A percentile compares a stretch with the other conserved stretches of the same genome.
Conservation (phyloP, 2,113 vertebrate genomes). For the Megalops atlanticus region DNA sequence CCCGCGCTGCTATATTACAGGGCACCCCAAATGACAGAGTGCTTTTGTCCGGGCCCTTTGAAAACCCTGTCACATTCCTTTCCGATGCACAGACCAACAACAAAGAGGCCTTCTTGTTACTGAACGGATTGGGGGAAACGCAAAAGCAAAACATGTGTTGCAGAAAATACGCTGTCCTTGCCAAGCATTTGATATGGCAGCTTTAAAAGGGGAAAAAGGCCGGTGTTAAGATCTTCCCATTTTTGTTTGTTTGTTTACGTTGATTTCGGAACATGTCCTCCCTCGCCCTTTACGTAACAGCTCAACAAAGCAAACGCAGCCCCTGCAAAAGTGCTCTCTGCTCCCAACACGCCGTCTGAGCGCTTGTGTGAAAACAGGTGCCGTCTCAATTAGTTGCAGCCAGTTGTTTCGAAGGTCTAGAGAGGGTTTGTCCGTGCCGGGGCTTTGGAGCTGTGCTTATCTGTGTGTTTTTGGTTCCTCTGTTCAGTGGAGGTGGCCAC, state of each 20-base stretch:
- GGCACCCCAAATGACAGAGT: constrained; percentile 75
- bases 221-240: constrained; percentile 41
- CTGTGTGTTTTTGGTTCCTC: constrained; percentile 44
- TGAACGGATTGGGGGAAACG: constrained; percentile 59
- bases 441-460: constrained; percentile 9
- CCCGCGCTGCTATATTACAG: constrained; percentile 63
- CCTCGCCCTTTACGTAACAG: not conserved
- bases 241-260: constrained; percentile 63
- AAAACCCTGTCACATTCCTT: constrained; percentile 76
- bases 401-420: too few species aligned
- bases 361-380: not conserved
- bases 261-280: constrained; percentile 38
- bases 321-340: not conserved
- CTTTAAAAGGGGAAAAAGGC: constrained; percentile 23
- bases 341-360: not conserved
- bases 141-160: constrained; percentile 62
- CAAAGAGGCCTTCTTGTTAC: constrained; percentile 72
- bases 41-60: constrained; percentile 72
- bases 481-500: constrained; percentile 64
- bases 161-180: constrained; percentile 49
- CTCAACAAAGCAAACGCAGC: not conserved
- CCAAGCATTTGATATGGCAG: constrained; percentile 54
- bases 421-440: too few species aligned
- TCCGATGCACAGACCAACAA: constrained; percentile 71
- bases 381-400: not conserved